A percentile compares a stretch with the other conserved stretches of the same genome.
Conservation (phyloP, 2,113 vertebrate species). For the Rattus norvegicus region DNA sequence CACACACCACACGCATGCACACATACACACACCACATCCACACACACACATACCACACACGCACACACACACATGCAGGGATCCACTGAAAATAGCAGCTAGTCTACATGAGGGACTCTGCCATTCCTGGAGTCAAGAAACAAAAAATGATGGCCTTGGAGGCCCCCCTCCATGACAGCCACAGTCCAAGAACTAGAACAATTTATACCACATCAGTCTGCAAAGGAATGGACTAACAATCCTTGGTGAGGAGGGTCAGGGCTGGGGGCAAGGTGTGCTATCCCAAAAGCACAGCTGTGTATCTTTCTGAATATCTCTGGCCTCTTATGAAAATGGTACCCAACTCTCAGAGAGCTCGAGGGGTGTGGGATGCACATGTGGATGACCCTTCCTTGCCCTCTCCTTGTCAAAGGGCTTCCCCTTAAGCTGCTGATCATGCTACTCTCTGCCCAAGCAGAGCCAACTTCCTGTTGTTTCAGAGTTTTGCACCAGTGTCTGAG, state of each 20-base stretch:
- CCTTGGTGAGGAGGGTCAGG: constrained; percentile 20
- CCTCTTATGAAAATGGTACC: constrained; percentile 46
- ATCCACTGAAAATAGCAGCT: constrained; percentile 52
- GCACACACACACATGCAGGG: not conserved
- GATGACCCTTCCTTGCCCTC: constrained; percentile 35
- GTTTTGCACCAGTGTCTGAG: constrained; percentile 68
- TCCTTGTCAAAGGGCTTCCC: constrained; percentile 59
- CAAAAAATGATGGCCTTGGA: constrained; percentile 49
- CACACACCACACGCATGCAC: no score
- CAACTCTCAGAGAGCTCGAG: constrained; percentile 34
- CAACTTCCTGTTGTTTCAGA: constrained; percentile 62
- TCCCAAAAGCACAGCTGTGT: constrained; percentile 11
- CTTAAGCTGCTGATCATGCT: constrained; percentile 47
- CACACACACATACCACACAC: no score
- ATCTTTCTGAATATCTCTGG: not conserved
- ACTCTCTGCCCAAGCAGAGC: constrained; percentile 62
- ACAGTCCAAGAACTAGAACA: constrained; percentile 47
- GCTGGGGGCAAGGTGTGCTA: not conserved
- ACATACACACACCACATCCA: no score
- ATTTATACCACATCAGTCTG: constrained; percentile 21
- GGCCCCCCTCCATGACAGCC: not conserved
- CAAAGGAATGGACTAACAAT: constrained; percentile 43
- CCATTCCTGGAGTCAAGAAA: constrained; percentile 59
- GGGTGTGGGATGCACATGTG: constrained; percentile 4
- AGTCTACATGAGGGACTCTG: constrained; percentile 55